phyloP scores from a whole-genome alignment of 2,888 invertebrate species.

The Quadroppia sp. region DNA sequence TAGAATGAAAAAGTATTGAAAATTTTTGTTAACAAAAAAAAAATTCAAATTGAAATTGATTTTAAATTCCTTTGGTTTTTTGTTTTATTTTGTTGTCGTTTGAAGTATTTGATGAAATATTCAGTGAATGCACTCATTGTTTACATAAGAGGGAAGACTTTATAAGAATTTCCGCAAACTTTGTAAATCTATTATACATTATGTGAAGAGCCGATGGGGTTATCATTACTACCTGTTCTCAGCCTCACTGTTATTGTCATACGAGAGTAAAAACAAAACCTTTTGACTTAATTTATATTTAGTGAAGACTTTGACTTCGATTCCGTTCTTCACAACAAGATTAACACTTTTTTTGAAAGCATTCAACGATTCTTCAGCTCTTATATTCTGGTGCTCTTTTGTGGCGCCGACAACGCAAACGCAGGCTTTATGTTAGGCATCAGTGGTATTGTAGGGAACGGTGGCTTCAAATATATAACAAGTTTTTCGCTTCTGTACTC shows the following conservation, averaged over 20 bases:
- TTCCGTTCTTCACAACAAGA: neutral
- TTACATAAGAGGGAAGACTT: no score
- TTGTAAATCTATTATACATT: no score
- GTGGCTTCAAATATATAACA: neutral
- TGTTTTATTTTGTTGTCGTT: no score
- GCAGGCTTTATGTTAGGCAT: neutral
- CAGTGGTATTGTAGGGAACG: neutral
- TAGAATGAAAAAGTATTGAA: no score
- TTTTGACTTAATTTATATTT: neutral
- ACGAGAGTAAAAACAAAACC: neutral
- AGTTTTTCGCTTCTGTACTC: neutral
- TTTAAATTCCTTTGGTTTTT: no score
- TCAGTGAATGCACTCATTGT: no score
- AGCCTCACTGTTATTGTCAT: neutral
- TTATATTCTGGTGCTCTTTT: neutral
- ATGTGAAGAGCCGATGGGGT: no score
- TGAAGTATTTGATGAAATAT: no score
- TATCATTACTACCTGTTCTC: neutral
- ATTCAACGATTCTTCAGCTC: neutral
- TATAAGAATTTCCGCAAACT: no score
- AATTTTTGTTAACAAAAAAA: no score
- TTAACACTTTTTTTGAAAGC: constrained; percentile 1
- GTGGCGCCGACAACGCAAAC: neutral
- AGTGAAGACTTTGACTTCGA: neutral
- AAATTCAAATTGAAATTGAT: no score